A percentile compares a stretch with the other conserved stretches of the same genome.
Conservation (phyloP, 1,140 invertebrate genomes). For the Subanguina moxae region DNA sequence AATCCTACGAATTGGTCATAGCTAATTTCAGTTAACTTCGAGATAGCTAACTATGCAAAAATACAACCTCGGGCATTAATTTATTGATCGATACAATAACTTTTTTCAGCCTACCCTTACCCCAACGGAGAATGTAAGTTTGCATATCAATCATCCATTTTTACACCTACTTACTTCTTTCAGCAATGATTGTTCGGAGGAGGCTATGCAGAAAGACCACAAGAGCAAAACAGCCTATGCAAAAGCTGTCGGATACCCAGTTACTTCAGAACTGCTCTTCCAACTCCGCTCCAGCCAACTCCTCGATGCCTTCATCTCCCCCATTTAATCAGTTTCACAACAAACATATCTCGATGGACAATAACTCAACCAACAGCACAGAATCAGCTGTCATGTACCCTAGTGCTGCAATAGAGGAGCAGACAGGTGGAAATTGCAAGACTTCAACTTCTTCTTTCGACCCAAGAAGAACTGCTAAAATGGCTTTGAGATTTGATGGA, state of each 20-base stretch:
- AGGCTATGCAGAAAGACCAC: neutral
- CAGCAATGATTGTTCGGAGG: conserved; percentile 28
- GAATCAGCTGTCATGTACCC: neutral
- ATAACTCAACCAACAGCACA: neutral
- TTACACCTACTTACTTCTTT: neutral
- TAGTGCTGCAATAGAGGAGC: neutral
- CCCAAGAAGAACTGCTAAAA: conserved; percentile 3
- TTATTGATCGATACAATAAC: too few species aligned
- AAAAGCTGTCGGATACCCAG: neutral
- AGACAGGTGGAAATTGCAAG: neutral
- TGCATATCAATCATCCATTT: neutral
- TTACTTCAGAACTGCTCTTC: neutral
- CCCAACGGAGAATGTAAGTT: conserved; percentile 32
- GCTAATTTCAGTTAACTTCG: too few species aligned
- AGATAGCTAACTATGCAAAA: too few species aligned
- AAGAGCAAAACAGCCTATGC: neutral
- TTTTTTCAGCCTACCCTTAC: conserved; percentile 38
- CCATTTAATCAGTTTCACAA: neutral
- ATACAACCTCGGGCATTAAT: too few species aligned
- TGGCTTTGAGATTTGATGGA: conserved; percentile 4
- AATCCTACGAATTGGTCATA: too few species aligned
- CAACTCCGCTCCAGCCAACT: neutral
- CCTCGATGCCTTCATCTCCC: neutral
- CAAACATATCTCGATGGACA: conserved; percentile 1
- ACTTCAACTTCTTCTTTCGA: neutral